These are phyloP conservation scores for Echeneis naucrates DNA, from an alignment of 2,797 vertebrate species.

Conservation along the genomic window DNA sequence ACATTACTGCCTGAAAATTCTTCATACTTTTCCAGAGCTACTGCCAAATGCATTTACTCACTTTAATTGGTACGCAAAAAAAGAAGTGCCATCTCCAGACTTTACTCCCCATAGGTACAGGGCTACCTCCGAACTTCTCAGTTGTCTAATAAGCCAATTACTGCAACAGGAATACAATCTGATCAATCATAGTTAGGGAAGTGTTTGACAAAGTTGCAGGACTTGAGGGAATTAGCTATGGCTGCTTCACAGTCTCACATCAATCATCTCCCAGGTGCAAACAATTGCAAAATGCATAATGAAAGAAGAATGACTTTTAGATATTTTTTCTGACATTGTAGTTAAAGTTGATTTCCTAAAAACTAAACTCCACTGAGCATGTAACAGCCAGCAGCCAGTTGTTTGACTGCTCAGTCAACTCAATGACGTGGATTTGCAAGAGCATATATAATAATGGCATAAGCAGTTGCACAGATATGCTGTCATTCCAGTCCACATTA, in stretches of 20 bases:
- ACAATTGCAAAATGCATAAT: slow-evolving; percentile 30
- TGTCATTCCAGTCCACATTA: slow-evolving; percentile 31
- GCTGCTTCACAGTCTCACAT: slow-evolving; percentile 42
- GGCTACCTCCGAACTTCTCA: slow-evolving; percentile 41
- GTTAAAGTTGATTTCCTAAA: slow-evolving; percentile 22
- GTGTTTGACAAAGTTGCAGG: slow-evolving; percentile 61
- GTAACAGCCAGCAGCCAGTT: slow-evolving; percentile 2
- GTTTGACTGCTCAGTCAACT: slow-evolving; percentile 5
- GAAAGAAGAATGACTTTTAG: slow-evolving; percentile 7
- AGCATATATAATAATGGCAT: slow-evolving; percentile 27
- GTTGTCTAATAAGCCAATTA: slow-evolving; percentile 68
- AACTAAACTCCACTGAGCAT: too few relatives aligned
- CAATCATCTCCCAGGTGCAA: slow-evolving; percentile 62
- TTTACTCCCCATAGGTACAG: slow-evolving; percentile 30
- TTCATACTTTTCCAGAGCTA: slow-evolving; percentile 16
- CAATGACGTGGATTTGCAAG: slow-evolving; percentile 7
- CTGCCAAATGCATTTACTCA: slow-evolving; percentile 43
- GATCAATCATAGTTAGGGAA: slow-evolving; percentile 68
- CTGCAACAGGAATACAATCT: slow-evolving; percentile 38
- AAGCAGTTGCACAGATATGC: slow-evolving; percentile 12
- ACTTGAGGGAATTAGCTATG: slow-evolving; percentile 56
- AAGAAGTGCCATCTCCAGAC: slow-evolving; percentile 61
- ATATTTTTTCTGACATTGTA: background rate
- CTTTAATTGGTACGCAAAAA: slow-evolving; percentile 70
- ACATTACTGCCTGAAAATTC: slow-evolving; percentile 22